These are phyloP conservation scores for Cryptophagus acutangulus DNA, from an alignment of 2,888 invertebrate species.

Conservation along the genomic window DNA sequence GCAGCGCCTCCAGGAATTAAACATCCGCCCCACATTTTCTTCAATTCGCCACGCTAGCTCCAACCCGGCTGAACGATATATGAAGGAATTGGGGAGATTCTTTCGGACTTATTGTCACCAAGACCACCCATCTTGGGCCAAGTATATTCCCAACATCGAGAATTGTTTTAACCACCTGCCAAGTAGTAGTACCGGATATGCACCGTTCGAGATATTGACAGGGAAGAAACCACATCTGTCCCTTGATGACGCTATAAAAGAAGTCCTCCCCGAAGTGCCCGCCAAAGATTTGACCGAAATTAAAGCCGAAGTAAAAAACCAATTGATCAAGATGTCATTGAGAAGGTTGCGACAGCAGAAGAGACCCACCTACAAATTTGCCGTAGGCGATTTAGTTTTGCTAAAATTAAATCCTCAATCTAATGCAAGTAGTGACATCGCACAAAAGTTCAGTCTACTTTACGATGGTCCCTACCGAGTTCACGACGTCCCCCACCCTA, in stretches of 20 bases:
- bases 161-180: background rate
- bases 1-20: background rate
- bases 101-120: slow-evolving; percentile 20
- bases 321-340: too few species aligned
- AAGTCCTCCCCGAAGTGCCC: too few species aligned
- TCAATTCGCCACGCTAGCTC: slow-evolving; percentile 24
- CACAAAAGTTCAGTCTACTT: too few species aligned
- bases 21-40: slow-evolving; percentile 5
- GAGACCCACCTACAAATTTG: too few species aligned
- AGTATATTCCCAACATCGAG: background rate
- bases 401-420: too few species aligned
- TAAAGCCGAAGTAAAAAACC: too few species aligned
- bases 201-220: slow-evolving; percentile 7
- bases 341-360: too few species aligned
- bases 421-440: too few species aligned
- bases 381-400: too few species aligned
- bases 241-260: slow-evolving; percentile 6
- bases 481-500: too few species aligned
- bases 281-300: too few species aligned
- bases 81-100: slow-evolving; percentile 23
- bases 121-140: slow-evolving; percentile 19
- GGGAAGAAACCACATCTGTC: background rate
- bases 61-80: slow-evolving; percentile 26
- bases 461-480: too few species aligned
- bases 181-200: slow-evolving; percentile 1